Evolutionary conservation across 2,888 invertebrate species (phyloP).

Genomic region (Microplitis deprimator): DNA sequence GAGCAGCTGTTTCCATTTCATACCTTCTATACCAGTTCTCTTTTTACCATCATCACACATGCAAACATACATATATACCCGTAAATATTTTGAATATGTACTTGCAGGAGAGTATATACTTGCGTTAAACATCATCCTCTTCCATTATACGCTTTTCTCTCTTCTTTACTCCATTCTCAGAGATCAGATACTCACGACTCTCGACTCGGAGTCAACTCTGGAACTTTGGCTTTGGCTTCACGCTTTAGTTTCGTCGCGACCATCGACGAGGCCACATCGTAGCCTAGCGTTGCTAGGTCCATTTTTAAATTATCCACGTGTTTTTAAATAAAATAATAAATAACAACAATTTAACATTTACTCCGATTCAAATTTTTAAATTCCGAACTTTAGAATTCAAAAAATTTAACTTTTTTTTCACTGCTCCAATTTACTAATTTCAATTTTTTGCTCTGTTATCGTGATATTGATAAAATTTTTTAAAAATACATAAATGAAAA

Average conservation of each 20-base stretch:
- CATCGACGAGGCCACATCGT: slow-evolving; percentile 51
- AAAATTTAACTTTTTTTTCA: neutral
- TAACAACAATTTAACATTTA: neutral
- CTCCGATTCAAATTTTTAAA: slow-evolving; percentile 1
- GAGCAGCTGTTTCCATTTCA: slow-evolving; percentile 36
- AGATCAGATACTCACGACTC: neutral
- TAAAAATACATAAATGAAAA: neutral
- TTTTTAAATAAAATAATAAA: neutral
- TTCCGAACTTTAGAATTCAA: neutral
- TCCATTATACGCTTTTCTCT: slow-evolving; percentile 9
- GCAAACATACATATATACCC: slow-evolving; percentile 11
- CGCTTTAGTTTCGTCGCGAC: slow-evolving; percentile 51
- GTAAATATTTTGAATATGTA: neutral
- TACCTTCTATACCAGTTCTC: slow-evolving; percentile 18
- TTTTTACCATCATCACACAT: neutral
- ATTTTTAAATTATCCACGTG: slow-evolving; percentile 20
- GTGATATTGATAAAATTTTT: neutral
- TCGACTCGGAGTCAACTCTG: neutral
- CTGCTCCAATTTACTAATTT: slow-evolving; percentile 1
- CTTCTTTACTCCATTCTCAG: neutral
- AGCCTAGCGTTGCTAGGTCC: slow-evolving; percentile 27
- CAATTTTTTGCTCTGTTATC: neutral
- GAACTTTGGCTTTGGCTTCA: slow-evolving; percentile 6
- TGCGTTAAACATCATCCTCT: neutral
- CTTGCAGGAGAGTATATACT: neutral